These are phyloP conservation scores for Cettia cetti DNA, from an alignment of 2,113 vertebrate genomes.

Conservation along the genomic window DNA sequence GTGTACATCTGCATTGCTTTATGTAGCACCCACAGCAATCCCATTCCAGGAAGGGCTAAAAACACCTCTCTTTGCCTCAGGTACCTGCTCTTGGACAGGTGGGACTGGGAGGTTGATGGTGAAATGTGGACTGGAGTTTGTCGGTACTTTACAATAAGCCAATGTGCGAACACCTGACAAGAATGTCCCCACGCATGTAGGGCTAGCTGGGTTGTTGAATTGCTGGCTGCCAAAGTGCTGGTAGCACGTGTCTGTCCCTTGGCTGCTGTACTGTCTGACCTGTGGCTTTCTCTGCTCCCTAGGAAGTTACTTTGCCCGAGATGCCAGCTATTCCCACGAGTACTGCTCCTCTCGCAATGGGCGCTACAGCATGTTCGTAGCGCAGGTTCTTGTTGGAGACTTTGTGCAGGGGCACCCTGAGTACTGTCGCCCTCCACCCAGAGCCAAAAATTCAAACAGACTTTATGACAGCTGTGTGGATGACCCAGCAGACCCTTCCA, in stretches of 20 bases:
- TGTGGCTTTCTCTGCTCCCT: background rate
- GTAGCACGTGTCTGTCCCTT: background rate
- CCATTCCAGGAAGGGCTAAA: background rate
- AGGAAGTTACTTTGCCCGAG: slow-evolving; percentile 88
- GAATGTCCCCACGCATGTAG: background rate
- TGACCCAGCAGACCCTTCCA: slow-evolving; percentile 59
- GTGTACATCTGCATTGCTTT: background rate
- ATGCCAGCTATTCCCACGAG: slow-evolving; percentile 74
- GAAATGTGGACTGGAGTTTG: background rate
- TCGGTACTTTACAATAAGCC: background rate
- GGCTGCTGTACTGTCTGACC: background rate
- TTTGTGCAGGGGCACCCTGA: slow-evolving; percentile 42
- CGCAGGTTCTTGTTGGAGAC: slow-evolving; percentile 74
- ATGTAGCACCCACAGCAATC: background rate
- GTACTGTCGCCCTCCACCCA: slow-evolving; percentile 66
- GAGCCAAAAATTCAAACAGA: background rate
- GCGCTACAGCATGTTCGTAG: slow-evolving; percentile 74
- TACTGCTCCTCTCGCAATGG: background rate
- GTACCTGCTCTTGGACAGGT: background rate
- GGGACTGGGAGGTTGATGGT: background rate
- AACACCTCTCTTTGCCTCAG: background rate
- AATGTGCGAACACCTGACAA: accelerated
- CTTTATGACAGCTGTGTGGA: slow-evolving; percentile 86
- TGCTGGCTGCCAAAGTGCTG: background rate
- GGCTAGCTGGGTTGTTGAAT: background rate